Base-by-base conservation (phyloP, 2,797 vertebrate genomes). In the Crypturellus tataupa region DNA sequence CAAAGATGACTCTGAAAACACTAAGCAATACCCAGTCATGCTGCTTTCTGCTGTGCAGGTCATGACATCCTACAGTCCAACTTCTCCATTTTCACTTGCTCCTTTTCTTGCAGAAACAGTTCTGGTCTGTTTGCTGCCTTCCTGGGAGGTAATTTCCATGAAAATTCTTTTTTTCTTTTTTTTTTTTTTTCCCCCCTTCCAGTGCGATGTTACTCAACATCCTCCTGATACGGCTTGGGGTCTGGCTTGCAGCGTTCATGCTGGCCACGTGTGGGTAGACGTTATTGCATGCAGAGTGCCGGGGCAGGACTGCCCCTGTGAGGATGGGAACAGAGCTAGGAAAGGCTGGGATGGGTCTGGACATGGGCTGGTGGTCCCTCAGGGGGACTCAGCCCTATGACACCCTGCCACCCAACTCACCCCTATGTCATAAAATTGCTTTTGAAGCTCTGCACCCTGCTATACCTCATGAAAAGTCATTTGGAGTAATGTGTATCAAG, bases 241-340 rank as follows among this genome's bases (percentile, higher is more conserved):
- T 16, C 24, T 55, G 25, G 0, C 15, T 70, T 56, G 67, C 27
- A 9, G 5, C 8, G 21, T 29, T 10, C 10, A 5, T 15, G 3
- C 2, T 31, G 75, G 5, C 9, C 16, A 21, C 0, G 1, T 29
- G 40, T 14, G 35, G 42, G 14, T 17, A 2, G 1, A 24, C 20
- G 4, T 12, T 53, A 5, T 29, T 49, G 20, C 4, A 0, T 40
- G n/a, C 17, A 10, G 11, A 47, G 24, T 55, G 13, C 21, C 64
- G 65, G 58, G 29, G 14, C 49, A 75, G 44, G 33, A 46, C 67
- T 73, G 15, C 29, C 49, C 44, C 46, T 27, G 14, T 42, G 37
- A 1, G n/a, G 14, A 2, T 16, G 27, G 9, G 33, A 47, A 2
- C 5, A 72, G 70, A 62, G 27, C 6, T n/a, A 37, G 65, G 44